phyloP scores from a whole-genome alignment of 2,797 vertebrate genomes.

The Labeo calbasu region DNA sequence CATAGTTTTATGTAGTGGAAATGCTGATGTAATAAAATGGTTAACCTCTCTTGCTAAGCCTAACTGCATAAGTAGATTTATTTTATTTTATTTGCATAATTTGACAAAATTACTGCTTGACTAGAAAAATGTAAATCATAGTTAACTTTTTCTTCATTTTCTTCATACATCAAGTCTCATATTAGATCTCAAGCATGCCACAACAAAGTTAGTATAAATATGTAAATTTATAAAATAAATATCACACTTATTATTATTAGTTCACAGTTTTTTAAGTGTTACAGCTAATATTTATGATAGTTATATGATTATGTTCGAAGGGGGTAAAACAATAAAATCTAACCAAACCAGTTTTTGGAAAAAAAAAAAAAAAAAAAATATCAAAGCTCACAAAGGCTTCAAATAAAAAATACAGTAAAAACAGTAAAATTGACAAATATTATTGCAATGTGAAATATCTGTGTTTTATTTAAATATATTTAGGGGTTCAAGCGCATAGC shows the following conservation, averaged over 20 bases:
- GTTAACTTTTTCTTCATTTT: neutral
- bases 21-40: neutral
- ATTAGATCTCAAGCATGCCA: neutral
- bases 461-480: neutral
- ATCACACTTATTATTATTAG: neutral
- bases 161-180: neutral
- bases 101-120: no score
- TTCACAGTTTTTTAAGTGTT: neutral
- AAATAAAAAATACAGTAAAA: neutral
- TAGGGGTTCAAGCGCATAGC: no score
- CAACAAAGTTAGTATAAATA: neutral
- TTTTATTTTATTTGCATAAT: no score
- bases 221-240: neutral
- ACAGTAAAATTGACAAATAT: neutral
- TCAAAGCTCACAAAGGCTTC: neutral
- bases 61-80: no score
- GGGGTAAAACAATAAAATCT: neutral
- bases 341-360: neutral
- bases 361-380: neutral
- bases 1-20: neutral
- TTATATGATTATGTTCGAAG: neutral
- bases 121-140: neutral
- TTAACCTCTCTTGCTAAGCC: neutral
- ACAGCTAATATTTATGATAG: neutral
- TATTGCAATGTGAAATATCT: neutral